Percentiles rank a stretch among this genome's conserved stretches.
phyloP scores from a whole-genome alignment of 2,113 vertebrate species.

The Corvus cornix region DNA sequence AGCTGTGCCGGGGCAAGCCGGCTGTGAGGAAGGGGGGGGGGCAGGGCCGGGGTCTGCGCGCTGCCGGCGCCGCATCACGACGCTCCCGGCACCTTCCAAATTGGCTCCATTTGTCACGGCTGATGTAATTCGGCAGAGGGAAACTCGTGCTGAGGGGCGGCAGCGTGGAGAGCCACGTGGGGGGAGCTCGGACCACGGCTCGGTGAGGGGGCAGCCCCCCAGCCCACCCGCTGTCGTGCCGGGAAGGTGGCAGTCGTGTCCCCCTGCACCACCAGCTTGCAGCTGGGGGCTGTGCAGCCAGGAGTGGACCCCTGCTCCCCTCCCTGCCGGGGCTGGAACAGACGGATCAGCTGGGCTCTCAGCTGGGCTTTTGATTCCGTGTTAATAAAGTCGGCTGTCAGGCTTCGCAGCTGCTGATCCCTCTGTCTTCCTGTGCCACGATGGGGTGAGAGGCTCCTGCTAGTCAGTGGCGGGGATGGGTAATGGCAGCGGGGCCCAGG shows the following conservation, averaged over 20 bases:
- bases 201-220: neutral
- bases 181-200: neutral
- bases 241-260: neutral
- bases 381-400: conserved; percentile 49
- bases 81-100: conserved; percentile 23
- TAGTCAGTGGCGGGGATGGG: accelerated
- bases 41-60: neutral
- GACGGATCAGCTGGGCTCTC: conserved; percentile 45
- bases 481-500: accelerated
- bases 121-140: conserved; percentile 28
- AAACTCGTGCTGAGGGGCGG: conserved; percentile 42
- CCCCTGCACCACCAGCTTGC: neutral
- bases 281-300: neutral
- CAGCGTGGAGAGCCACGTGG: neutral
- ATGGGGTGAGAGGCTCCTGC: neutral
- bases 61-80: neutral
- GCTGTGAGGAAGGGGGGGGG: neutral
- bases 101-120: conserved; percentile 30
- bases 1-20: neutral
- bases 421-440: neutral
- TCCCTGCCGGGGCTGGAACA: neutral
- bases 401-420: conserved; percentile 45
- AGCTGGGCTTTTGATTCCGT: conserved; percentile 51
- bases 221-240: neutral
- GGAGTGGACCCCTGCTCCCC: neutral